Base-by-base conservation (phyloP, 2,113 vertebrate genomes). In the Dromas ardeola region DNA sequence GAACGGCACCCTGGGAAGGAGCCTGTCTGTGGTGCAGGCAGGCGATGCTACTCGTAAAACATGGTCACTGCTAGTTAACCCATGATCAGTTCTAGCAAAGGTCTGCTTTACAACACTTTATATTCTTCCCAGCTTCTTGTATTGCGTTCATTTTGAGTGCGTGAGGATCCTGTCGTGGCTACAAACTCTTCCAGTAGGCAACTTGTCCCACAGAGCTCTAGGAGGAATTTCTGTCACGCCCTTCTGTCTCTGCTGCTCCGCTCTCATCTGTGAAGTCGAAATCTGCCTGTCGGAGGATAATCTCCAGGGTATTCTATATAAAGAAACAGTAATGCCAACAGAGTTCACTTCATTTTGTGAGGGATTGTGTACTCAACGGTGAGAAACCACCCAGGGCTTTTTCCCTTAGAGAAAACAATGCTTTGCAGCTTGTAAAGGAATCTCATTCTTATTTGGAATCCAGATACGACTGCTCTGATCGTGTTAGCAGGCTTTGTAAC, bases 261-360 rank as follows among this genome's bases (percentile, higher is more conserved):
- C 55, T 81, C 40, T 91, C 53, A 12, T 18, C 74, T 3, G 1
- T 25, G 62, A 85, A 65, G 71, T 38, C 0, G 1, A 42, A 72
- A 77, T 55, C 95, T 95, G 86, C 81, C 95, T 81, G 38, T 53
- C 52, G 15, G 34, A 67, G 87, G 93, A 94, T 97, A 95, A 97
- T 95, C 96, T 80, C 58, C 36, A 72, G 90, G 59, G 65, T 55
- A 22, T 82, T 91, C 96, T 97, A 92, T 90, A 95, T 95, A 93
- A 71, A 58, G 96, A 81, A 90, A 45, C 71, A 10, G 78, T 6
- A 67, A 32, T 55, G 81, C 72, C 55, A 36, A 3, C 61, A 61
- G 77, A 45, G 65, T 67, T 92, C n/a, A 17, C 59, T 88, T 83
- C 11, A 5, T 53, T 81, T 65, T 76, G 20, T 58, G n/a, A 59